These are phyloP conservation scores for Sebastolobus altivelis DNA, from an alignment of 2,797 vertebrate genomes.

Conservation along the genomic window DNA sequence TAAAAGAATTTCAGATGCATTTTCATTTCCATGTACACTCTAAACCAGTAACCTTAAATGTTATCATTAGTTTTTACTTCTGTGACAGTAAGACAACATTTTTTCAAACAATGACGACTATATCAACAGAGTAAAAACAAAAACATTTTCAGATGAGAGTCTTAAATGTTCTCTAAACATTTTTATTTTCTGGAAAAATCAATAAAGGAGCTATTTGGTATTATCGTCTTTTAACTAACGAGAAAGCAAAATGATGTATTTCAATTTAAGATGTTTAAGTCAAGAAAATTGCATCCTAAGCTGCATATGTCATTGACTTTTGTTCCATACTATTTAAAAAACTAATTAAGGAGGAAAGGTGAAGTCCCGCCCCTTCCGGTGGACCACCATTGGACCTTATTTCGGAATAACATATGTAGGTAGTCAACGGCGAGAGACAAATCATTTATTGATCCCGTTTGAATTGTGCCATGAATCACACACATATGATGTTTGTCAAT, in stretches of 20 bases:
- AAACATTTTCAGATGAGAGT: background rate
- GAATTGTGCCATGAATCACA: constrained; percentile 1
- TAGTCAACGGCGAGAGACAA: background rate
- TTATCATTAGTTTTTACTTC: background rate
- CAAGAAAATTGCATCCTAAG: background rate
- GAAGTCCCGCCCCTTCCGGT: no score
- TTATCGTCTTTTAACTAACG: background rate
- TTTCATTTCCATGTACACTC: background rate
- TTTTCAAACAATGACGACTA: background rate
- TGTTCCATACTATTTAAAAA: no score
- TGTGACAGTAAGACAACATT: background rate
- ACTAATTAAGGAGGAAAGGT: background rate
- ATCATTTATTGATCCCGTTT: background rate
- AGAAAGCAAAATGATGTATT: background rate
- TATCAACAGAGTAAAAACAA: background rate
- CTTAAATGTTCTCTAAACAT: background rate
- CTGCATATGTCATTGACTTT: background rate
- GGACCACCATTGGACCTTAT: no score
- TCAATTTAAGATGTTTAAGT: background rate
- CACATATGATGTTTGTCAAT: background rate
- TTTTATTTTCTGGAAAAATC: background rate
- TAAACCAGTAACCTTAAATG: background rate
- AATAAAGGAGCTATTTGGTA: background rate
- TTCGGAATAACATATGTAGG: no score
- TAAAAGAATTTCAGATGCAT: background rate